Evolutionary conservation across 2,888 invertebrate species (phyloP), one percentile per base, ranked within the genome.

Genomic region (Cryptus viduatorius): DNA sequence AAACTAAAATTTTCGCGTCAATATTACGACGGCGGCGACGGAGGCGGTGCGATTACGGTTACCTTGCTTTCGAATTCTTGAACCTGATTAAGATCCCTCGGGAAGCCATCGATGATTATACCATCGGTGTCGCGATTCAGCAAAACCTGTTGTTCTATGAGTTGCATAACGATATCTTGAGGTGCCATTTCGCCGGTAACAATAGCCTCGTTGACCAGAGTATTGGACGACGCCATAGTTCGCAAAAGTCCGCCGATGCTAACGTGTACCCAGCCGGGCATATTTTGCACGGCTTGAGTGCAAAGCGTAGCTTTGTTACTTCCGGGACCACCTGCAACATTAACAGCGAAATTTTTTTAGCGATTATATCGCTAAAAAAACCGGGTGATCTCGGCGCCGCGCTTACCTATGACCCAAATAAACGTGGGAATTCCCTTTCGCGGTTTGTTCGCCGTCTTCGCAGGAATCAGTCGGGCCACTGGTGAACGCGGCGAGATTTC

Each of bases 31-130:
- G n/a, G n/a, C n/a, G 24, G 24, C 24, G 24, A 1, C 24, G 24
- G 24, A 1, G 24, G 24, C 24, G 1, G 24, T 4, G 14, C 46
- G 16, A 48, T 14, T 4, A 16, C 16, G n/a, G 48, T 46, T 90
- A 98, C 99, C 96, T 98, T 98, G 79, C 95, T 96, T 94, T 99
- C 98, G 93, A 99, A 99, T 90, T 96, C 96, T 75, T 96, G 95
- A 88, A 98, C 97, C 94, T 99, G 99, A 69, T 96, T 96, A 92
- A 98, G 94, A 91, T 98, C 98, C 79, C 99, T 95, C 0, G 99
- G 99, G 93, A 97, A 99, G 0, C 99, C 99, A 90, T 99, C 99
- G 78, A 99, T 96, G 80, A 99, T 96, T 82, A 99, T 96, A 3
- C 99, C 98, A 56, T 95, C 95, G 0, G 91, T 92, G 67, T 93